Conservation (phyloP, 2,888 invertebrate species). For the Plemyria rubiginata region DNA sequence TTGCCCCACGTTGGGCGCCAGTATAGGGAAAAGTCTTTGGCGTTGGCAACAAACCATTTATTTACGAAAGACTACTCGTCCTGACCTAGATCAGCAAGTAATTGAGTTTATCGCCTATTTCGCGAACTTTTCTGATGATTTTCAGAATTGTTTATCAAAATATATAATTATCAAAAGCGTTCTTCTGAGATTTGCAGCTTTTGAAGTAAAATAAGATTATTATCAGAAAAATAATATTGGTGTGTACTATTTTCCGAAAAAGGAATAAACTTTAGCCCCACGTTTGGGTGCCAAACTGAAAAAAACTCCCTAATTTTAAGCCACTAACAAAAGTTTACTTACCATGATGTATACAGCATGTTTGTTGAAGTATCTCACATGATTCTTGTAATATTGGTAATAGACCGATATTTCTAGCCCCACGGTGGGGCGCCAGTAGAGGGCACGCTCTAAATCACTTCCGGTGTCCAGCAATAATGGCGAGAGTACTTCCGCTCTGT, state of each 20-base stretch:
- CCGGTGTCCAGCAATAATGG: conserved; percentile 60
- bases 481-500: conserved; percentile 47
- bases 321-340: too few relatives aligned
- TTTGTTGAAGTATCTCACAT: background rate
- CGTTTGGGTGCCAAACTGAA: conserved; percentile 7
- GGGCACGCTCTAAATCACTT: conserved; percentile 58
- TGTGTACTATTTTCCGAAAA: background rate
- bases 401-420: background rate
- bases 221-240: background rate
- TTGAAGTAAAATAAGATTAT: background rate
- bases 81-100: conserved; percentile 21
- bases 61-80: background rate
- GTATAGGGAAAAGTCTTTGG: conserved; percentile 7
- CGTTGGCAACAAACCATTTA: background rate
- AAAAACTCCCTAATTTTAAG: background rate
- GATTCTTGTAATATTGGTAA: background rate
- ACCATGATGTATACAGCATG: too few relatives aligned
- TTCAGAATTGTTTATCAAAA: background rate
- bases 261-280: background rate
- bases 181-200: background rate
- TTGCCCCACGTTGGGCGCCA: conserved; percentile 21
- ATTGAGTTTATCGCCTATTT: conserved; percentile 19
- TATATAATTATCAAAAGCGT: background rate
- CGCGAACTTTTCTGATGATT: conserved; percentile 10
- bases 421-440: conserved; percentile 24